Percentiles rank a stretch among this genome's conserved stretches.
These are phyloP conservation scores for Polydrusus tereticollis DNA, from an alignment of 2,888 invertebrate species.

Conservation along the genomic window DNA sequence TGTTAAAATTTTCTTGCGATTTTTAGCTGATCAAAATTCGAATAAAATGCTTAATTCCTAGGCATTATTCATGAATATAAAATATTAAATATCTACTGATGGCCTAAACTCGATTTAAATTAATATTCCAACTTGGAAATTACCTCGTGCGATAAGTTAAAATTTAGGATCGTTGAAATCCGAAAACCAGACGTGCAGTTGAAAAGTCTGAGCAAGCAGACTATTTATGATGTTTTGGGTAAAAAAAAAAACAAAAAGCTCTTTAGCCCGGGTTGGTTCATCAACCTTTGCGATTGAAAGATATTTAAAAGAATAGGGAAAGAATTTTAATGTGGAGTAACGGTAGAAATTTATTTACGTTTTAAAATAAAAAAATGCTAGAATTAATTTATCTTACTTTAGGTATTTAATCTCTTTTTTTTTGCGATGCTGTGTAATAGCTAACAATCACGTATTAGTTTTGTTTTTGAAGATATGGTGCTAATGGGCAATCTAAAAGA, in stretches of 20 bases:
- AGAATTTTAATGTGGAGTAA: not conserved
- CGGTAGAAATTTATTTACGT: not conserved
- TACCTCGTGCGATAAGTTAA: slow-evolving; percentile 13
- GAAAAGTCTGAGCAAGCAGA: slow-evolving; percentile 29
- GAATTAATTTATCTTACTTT: too few species aligned
- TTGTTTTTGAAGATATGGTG: too few species aligned
- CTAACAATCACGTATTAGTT: too few species aligned
- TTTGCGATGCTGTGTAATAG: too few species aligned
- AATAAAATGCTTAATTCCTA: too few species aligned
- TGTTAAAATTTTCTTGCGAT: too few species aligned
- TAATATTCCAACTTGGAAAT: not conserved
- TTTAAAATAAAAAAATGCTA: too few species aligned
- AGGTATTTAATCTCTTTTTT: too few species aligned
- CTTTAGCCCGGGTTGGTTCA: slow-evolving; percentile 16
- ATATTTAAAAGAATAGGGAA: slow-evolving; percentile 3
- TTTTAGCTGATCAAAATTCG: too few species aligned
- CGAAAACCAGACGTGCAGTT: slow-evolving; percentile 11
- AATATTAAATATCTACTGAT: not conserved
- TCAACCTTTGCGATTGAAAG: slow-evolving; percentile 13
- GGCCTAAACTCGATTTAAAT: not conserved
- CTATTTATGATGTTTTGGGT: slow-evolving; percentile 21
- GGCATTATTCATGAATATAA: too few species aligned
- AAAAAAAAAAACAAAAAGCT: slow-evolving; percentile 31
- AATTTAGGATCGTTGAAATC: slow-evolving; percentile 11
- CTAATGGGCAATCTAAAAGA: too few species aligned